Conservation (phyloP, 2,797 vertebrate genomes). For the Pseudopleuronectes americanus region DNA sequence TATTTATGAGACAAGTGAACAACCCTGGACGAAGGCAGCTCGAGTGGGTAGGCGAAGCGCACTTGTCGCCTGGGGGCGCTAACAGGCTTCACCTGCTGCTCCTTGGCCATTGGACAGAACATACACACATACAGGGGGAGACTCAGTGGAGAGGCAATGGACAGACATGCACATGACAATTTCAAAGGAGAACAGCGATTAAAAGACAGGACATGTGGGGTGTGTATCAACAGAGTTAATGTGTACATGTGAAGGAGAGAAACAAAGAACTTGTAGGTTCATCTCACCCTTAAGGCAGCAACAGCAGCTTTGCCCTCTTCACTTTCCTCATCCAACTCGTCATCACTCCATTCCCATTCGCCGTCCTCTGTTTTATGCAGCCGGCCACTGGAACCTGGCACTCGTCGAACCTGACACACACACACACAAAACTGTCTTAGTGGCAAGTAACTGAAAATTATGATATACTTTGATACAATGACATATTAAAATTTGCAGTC, state of each 20-base stretch:
- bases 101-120: slow-evolving; percentile 81
- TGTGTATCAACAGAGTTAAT: slow-evolving; percentile 20
- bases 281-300: slow-evolving; percentile 91
- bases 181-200: slow-evolving; percentile 44
- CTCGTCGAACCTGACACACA: slow-evolving; percentile 89
- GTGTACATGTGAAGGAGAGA: slow-evolving; percentile 26
- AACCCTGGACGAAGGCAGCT: slow-evolving; percentile 87
- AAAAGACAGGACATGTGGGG: slow-evolving; percentile 39
- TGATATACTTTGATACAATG: background rate
- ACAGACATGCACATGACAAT: slow-evolving; percentile 66
- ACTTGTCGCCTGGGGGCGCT: slow-evolving; percentile 85
- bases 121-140: slow-evolving; percentile 72
- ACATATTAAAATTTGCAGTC: background rate
- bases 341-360: slow-evolving; percentile 97
- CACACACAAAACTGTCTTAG: background rate
- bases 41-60: slow-evolving; percentile 87
- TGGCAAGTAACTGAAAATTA: too few species aligned
- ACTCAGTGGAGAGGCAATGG: slow-evolving; percentile 73
- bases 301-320: slow-evolving; percentile 97
- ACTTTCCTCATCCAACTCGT: slow-evolving; percentile 97
- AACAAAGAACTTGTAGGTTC: background rate
- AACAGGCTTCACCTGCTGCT: slow-evolving; percentile 85
- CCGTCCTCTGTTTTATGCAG: slow-evolving; percentile 98
- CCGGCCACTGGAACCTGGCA: slow-evolving; percentile 96
- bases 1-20: slow-evolving; percentile 80